Evolutionary conservation across 2,888 invertebrate species (phyloP).

Genomic region (Leucophenga montana): DNA sequence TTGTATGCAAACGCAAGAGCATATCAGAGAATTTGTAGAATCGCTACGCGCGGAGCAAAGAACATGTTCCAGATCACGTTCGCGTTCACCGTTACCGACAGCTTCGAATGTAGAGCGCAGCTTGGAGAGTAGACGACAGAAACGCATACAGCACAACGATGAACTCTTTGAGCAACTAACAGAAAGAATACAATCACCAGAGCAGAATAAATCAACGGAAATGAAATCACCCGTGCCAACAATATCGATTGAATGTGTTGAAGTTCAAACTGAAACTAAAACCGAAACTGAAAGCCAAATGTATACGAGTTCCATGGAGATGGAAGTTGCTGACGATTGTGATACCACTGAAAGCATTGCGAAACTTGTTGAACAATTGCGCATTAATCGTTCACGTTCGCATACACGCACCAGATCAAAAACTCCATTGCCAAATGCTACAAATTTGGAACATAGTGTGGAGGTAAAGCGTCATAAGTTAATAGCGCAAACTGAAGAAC

Average conservation of each 20-base stretch:
- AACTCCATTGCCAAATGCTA: constrained; percentile 53
- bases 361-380: constrained; percentile 53
- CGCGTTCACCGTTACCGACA: constrained; percentile 59
- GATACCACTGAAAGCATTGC: constrained; percentile 55
- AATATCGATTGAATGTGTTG: constrained; percentile 15
- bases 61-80: constrained; percentile 47
- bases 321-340: constrained; percentile 32
- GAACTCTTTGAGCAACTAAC: constrained; percentile 17
- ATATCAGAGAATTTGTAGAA: constrained; percentile 34
- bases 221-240: neutral
- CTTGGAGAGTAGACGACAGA: constrained; percentile 35
- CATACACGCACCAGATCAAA: constrained; percentile 54
- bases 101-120: constrained; percentile 58
- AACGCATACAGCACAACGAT: constrained; percentile 41
- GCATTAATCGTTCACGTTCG: constrained; percentile 53
- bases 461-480: constrained; percentile 54
- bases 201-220: neutral
- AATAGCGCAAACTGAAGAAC: constrained; percentile 59
- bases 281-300: constrained; percentile 1
- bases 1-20: neutral
- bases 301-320: constrained; percentile 11
- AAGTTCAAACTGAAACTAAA: constrained; percentile 29
- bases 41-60: constrained; percentile 33
- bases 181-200: constrained; percentile 17
- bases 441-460: constrained; percentile 58